Conservation (phyloP, 2,888 invertebrate species). For the Aphidius colemani region DNA sequence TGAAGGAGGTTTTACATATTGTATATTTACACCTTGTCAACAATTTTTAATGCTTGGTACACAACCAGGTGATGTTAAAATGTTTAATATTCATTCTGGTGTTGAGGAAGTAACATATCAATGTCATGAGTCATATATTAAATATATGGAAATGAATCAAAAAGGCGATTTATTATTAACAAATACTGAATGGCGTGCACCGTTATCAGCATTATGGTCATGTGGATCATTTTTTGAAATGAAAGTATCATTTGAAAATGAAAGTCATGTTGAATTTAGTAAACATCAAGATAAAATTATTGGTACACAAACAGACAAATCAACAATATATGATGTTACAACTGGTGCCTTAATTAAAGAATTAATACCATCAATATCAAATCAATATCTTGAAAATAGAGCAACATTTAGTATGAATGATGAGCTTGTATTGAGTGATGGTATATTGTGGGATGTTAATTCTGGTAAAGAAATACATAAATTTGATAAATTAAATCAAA, state of each 20-base stretch:
- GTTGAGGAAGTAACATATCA: constrained; percentile 78
- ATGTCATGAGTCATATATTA: constrained; percentile 87
- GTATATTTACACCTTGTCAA: constrained; percentile 69
- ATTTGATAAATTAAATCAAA: constrained; percentile 96
- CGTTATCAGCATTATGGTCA: constrained; percentile 81
- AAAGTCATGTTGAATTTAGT: constrained; percentile 91
- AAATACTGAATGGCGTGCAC: constrained; percentile 83
- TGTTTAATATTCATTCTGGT: constrained; percentile 84
- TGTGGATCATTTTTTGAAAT: constrained; percentile 61
- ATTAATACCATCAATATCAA: constrained; percentile 81
- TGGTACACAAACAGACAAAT: constrained; percentile 84
- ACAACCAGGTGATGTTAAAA: constrained; percentile 86
- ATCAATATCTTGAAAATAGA: constrained; percentile 90
- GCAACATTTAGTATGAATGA: constrained; percentile 95
- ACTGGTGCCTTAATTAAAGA: constrained; percentile 77
- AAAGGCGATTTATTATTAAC: constrained; percentile 82
- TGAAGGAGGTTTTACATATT: constrained; percentile 77
- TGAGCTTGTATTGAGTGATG: constrained; percentile 89
- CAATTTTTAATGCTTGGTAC: constrained; percentile 83
- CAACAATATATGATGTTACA: constrained; percentile 85
- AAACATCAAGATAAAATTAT: constrained; percentile 87
- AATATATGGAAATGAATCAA: constrained; percentile 72
- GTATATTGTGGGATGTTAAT: constrained; percentile 92
- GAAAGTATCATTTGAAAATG: constrained; percentile 71
- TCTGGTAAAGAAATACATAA: constrained; percentile 90